These are phyloP conservation scores for Empis stercorea DNA, from an alignment of 2,888 invertebrate genomes.

Conservation along the genomic window DNA sequence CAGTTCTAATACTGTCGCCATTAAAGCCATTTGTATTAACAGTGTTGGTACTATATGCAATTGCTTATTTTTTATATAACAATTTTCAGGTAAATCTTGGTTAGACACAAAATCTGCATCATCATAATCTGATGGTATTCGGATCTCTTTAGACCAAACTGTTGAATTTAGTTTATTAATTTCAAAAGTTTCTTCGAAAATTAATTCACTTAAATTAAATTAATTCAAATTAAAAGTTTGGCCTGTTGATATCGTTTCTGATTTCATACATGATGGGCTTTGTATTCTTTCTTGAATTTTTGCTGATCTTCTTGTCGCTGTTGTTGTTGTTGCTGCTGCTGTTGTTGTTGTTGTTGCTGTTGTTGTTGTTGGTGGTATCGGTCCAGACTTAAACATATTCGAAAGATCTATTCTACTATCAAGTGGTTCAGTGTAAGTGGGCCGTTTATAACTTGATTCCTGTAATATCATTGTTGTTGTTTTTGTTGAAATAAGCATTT, in stretches of 20 bases:
- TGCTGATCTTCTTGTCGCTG: neutral
- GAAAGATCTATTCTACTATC: too few species aligned
- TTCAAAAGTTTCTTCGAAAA: neutral
- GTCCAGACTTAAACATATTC: too few species aligned
- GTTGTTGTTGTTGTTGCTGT: too few species aligned
- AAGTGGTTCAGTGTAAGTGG: too few species aligned
- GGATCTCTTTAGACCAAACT: constrained; percentile 46
- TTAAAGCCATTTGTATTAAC: constrained; percentile 12
- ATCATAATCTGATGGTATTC: constrained; percentile 38
- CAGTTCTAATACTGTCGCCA: constrained; percentile 16
- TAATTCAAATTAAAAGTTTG: neutral
- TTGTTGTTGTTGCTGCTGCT: neutral
- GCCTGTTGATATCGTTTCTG: neutral
- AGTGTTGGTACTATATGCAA: constrained; percentile 28
- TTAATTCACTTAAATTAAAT: neutral
- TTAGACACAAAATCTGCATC: constrained; percentile 38
- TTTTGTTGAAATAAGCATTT: too few species aligned
- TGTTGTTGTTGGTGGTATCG: too few species aligned
- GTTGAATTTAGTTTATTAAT: constrained; percentile 25
- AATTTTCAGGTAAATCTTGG: constrained; percentile 26
- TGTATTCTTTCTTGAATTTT: too few species aligned
- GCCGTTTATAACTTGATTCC: too few species aligned
- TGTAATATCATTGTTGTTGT: too few species aligned
- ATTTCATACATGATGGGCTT: neutral
- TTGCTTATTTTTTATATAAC: constrained; percentile 19